Evolutionary conservation across 2,888 invertebrate genomes (phyloP).

Genomic region (Trachelus tabidus): DNA sequence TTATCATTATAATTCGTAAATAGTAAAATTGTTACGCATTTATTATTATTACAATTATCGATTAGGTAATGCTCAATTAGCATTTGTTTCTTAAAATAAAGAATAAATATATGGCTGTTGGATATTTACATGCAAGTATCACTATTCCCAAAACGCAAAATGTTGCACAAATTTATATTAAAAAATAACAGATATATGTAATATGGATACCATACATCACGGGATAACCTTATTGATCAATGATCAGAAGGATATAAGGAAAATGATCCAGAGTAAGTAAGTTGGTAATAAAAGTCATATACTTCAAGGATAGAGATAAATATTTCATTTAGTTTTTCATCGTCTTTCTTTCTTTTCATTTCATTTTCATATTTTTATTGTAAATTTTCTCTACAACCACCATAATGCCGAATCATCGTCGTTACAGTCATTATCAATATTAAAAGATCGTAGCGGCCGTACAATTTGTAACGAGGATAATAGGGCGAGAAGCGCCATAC

Average conservation of each 20-base stretch:
- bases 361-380: constrained; percentile 29
- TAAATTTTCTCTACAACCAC: constrained; percentile 61
- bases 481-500: not conserved
- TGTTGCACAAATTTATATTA: not conserved
- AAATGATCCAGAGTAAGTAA: not conserved
- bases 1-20: constrained; percentile 63
- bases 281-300: not conserved
- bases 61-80: constrained; percentile 67
- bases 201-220: not conserved
- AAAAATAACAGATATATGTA: not conserved
- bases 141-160: constrained; percentile 25
- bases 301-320: not conserved
- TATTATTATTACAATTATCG: constrained; percentile 66
- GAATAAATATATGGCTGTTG: constrained; percentile 67
- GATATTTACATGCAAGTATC: constrained; percentile 59
- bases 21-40: constrained; percentile 65
- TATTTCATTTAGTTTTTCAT: not conserved
- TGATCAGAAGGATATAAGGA: not conserved
- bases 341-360: not conserved
- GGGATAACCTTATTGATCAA: not conserved
- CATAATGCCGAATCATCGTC: constrained; percentile 47
- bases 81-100: constrained; percentile 67
- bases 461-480: constrained; percentile 4
- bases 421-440: constrained; percentile 58
- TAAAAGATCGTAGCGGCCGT: constrained; percentile 48